These are phyloP conservation scores for Catharus ustulatus DNA, from an alignment of 2,797 vertebrate species.

Conservation along the genomic window DNA sequence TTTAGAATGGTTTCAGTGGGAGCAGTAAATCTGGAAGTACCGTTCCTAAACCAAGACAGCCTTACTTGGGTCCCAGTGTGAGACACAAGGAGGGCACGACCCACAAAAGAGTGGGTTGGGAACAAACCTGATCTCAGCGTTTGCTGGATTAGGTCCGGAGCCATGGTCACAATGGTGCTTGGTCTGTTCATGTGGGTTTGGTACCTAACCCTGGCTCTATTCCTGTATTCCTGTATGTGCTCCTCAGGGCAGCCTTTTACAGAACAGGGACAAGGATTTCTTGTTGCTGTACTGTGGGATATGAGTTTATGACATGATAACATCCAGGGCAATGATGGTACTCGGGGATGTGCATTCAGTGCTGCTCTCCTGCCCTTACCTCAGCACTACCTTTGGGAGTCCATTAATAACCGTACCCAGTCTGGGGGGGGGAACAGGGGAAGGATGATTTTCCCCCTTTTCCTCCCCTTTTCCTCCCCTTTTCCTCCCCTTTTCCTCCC, in stretches of 20 bases:
- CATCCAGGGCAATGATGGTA: background rate
- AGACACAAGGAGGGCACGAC: background rate
- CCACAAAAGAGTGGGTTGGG: background rate
- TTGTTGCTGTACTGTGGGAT: background rate
- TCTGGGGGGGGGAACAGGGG: background rate
- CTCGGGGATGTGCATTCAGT: background rate
- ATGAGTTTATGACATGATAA: background rate
- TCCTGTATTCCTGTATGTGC: background rate
- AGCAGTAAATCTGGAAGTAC: background rate
- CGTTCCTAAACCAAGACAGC: background rate
- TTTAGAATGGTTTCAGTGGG: background rate
- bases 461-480: background rate
- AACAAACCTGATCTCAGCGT: background rate
- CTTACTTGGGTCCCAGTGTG: background rate
- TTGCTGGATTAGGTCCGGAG: no score
- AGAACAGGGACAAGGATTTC: background rate
- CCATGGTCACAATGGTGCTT: background rate
- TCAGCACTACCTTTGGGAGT: background rate
- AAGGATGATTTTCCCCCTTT: background rate
- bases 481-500: accelerated
- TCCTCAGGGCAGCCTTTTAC: background rate
- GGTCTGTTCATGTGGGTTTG: background rate
- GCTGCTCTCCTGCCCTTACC: background rate
- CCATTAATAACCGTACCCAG: background rate
- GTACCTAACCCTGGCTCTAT: no score